phyloP scores from a whole-genome alignment of 1,140 invertebrate genomes.

The Latrodectus geometricus region DNA sequence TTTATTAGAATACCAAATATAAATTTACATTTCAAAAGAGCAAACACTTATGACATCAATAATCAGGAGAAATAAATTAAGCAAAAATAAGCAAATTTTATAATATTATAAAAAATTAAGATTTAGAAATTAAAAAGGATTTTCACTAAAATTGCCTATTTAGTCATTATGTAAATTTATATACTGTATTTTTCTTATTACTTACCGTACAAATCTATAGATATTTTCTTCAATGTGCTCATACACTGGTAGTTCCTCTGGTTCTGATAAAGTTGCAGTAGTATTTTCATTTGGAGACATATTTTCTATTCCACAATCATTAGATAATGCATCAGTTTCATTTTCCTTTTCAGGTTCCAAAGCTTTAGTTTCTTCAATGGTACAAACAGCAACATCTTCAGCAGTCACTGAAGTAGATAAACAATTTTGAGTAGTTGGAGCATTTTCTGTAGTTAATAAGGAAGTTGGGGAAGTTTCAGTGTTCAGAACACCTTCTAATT shows the following conservation, averaged over 20 bases:
- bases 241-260: constrained; percentile 75
- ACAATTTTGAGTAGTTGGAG: not conserved
- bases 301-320: not conserved
- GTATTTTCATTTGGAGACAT: not conserved
- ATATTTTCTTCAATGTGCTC: constrained; percentile 85
- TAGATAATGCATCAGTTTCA: not conserved
- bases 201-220: constrained; percentile 74
- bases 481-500: constrained; percentile 74
- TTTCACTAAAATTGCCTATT: too few relatives aligned
- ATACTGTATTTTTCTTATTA: not conserved
- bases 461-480: not conserved
- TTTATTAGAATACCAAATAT: not conserved
- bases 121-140: too few relatives aligned
- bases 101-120: too few relatives aligned
- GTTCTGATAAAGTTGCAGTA: not conserved
- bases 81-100: not conserved
- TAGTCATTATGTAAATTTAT: too few relatives aligned
- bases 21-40: not conserved
- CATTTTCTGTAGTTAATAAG: too few relatives aligned
- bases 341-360: not conserved
- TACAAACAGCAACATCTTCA: not conserved
- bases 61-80: not conserved
- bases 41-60: not conserved
- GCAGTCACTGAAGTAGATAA: not conserved
- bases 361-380: not conserved